These are phyloP conservation scores for Rhynchonycteris naso DNA, from an alignment of 2,797 vertebrate species.

Conservation along the genomic window DNA sequence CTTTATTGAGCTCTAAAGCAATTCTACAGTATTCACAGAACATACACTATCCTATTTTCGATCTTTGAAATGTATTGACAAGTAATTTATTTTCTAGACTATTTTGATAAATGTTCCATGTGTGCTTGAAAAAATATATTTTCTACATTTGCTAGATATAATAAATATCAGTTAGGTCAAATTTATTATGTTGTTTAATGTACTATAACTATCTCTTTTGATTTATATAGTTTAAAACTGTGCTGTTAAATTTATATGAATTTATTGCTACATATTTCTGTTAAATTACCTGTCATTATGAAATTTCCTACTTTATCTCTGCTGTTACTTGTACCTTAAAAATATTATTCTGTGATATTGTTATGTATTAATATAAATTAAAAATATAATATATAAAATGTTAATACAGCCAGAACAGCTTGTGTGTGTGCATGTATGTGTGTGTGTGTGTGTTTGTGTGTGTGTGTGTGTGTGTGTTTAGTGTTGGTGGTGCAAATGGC, in stretches of 20 bases:
- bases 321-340: background rate
- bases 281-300: background rate
- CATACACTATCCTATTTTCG: background rate
- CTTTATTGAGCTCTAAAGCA: background rate
- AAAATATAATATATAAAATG: background rate
- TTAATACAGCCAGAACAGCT: background rate
- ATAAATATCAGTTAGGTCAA: background rate
- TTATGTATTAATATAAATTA: background rate
- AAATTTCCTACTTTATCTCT: background rate
- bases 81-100: background rate
- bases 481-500: background rate
- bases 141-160: background rate
- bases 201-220: background rate
- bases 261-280: background rate
- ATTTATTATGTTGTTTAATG: background rate
- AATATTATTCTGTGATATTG: background rate
- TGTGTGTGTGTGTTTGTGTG: rapidly evolving
- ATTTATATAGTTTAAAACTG: background rate
- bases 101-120: background rate
- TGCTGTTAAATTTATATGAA: background rate
- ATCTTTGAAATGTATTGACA: background rate
- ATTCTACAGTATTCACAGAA: background rate
- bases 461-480: background rate
- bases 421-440: background rate
- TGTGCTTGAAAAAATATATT: background rate